These are phyloP conservation scores for Aproaerema taeniolella DNA, from an alignment of 2,888 invertebrate species.

Conservation along the genomic window DNA sequence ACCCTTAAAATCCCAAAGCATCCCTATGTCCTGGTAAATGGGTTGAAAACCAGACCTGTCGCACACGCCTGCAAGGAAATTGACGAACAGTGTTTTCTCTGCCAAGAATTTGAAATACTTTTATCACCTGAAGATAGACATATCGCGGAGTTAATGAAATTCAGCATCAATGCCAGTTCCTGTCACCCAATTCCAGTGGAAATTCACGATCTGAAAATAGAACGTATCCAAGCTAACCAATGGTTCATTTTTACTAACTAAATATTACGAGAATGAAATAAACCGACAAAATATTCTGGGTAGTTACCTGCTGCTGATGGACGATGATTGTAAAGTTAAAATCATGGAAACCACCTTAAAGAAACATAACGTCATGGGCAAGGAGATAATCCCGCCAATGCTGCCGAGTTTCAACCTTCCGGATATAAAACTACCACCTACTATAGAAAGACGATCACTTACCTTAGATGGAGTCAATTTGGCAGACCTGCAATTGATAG, in stretches of 20 bases:
- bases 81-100: background rate
- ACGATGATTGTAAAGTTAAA: background rate
- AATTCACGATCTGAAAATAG: background rate
- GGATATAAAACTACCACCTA: too few species aligned
- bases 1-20: background rate
- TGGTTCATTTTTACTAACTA: background rate
- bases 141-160: background rate
- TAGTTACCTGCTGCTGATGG: background rate
- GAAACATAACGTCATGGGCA: too few species aligned
- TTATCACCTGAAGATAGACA: background rate
- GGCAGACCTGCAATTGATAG: too few species aligned
- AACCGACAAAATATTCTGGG: background rate
- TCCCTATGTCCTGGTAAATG: background rate
- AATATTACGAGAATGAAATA: background rate
- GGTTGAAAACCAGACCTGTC: background rate
- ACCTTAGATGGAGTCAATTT: too few species aligned
- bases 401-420: too few species aligned
- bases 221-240: background rate
- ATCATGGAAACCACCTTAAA: background rate
- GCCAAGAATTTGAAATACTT: background rate
- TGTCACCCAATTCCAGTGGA: background rate
- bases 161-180: background rate
- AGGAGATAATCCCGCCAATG: too few species aligned
- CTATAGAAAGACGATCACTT: too few species aligned
- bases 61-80: background rate